Percentiles rank a stretch among this genome's conserved stretches.
These are phyloP conservation scores for Sebastes itinus DNA, from an alignment of 2,797 vertebrate genomes.

Conservation along the genomic window DNA sequence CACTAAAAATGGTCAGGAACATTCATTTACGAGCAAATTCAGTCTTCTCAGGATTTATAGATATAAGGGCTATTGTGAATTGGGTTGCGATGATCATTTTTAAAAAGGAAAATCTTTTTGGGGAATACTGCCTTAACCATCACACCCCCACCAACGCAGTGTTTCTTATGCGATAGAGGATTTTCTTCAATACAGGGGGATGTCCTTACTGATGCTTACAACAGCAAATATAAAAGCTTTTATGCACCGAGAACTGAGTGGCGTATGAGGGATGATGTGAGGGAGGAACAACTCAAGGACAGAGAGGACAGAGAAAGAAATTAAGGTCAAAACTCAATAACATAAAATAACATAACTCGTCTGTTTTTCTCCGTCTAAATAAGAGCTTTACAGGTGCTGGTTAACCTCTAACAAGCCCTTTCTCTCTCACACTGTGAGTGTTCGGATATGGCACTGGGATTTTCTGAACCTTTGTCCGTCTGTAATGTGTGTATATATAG, in stretches of 20 bases:
- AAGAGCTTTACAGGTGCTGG: not conserved
- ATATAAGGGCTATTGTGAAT: no score
- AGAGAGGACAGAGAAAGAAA: not conserved
- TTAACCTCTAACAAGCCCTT: not conserved
- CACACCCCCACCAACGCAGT: not conserved
- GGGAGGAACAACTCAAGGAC: constrained; percentile 7
- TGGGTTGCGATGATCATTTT: no score
- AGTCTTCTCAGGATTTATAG: no score
- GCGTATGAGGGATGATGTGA: not conserved
- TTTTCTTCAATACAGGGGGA: not conserved
- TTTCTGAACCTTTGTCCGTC: not conserved
- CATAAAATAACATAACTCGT: not conserved
- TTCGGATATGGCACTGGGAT: not conserved
- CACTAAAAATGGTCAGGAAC: no score
- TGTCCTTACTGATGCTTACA: not conserved
- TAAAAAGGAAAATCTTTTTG: no score
- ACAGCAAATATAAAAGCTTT: constrained; percentile 1
- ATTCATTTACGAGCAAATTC: no score
- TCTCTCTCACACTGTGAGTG: not conserved
- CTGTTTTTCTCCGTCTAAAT: not conserved
- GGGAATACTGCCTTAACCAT: not conserved
- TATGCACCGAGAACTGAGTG: not conserved
- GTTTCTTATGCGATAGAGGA: not conserved
- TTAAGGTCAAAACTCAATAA: constrained; percentile 3
- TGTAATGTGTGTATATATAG: not conserved